Evolutionary conservation across 2,888 invertebrate species (phyloP), one percentile per base, ranked within the genome.

Genomic region (Andrena fulva): DNA sequence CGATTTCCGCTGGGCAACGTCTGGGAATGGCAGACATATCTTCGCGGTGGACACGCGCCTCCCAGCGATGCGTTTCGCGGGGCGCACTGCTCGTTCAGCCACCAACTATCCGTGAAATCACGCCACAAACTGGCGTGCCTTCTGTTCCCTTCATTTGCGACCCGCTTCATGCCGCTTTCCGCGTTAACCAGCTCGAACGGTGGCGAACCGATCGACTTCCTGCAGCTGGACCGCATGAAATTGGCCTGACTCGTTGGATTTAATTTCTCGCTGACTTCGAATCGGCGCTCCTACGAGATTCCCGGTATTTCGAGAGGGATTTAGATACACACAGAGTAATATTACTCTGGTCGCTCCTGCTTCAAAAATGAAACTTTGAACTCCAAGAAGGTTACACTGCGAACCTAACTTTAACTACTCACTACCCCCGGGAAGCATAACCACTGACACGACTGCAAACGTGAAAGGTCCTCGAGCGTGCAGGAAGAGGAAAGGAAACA

Each of bases 1-100:
- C 24, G 52, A 50, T 63, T 71, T 71, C 50, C 31, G 42, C 31
- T 63, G 62, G 50, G 50, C 60, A 63, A n/a, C 71, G 71, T 63
- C 71, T 71, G 62, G 62, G 24, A 63, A 71, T 63, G 71, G 71
- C 62, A 62, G 71, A 52, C 71, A 29, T 76, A 82, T 82, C 82
- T 82, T 68, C 73, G 82, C 59, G 64, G 56, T 66, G 73, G 54
- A 73, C 64, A 63, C 52, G 48, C 74, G 63, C 75, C 62, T 67
- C 59, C 66, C 35, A 50, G 33, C 62, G 70, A 80, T 82, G 67
- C 52, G 67, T 75, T 75, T 60, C 63, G 16, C 42, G 42, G 42
- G 1, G 50, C 12, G 12, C 16, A 7, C 27, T 29, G 62, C 7
- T 31, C 27, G 33, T 54, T 56, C 33, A 50, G 48, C 52, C 60